Conservation (phyloP, 2,888 invertebrate genomes). For the Dichetophora obliterata region DNA sequence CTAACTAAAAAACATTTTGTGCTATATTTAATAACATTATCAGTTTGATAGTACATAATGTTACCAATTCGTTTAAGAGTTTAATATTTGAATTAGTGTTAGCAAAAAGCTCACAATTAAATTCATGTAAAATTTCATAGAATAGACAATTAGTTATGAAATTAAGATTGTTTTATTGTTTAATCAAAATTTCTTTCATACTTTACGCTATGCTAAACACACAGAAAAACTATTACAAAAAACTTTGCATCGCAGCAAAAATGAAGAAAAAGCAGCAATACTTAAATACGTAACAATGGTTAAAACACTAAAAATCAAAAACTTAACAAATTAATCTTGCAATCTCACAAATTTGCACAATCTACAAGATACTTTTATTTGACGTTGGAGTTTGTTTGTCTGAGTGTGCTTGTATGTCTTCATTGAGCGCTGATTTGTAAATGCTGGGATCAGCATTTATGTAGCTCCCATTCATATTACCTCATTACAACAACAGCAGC, state of each 20-base stretch:
- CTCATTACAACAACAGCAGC: conserved; percentile 7
- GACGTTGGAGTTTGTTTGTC: neutral
- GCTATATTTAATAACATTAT: too few species aligned
- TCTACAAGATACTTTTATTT: neutral
- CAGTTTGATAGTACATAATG: too few species aligned
- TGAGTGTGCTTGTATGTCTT: neutral
- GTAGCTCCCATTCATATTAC: neutral
- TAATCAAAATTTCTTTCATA: too few species aligned
- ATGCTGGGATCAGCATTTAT: conserved; percentile 13
- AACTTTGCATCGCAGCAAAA: neutral
- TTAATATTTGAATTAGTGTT: too few species aligned
- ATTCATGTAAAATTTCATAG: too few species aligned
- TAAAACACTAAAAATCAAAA: neutral
- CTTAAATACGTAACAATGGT: neutral
- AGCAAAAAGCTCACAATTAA: too few species aligned
- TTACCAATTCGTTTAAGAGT: too few species aligned
- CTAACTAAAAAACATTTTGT: too few species aligned
- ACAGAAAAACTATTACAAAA: neutral
- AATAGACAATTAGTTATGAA: too few species aligned
- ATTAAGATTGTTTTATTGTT: too few species aligned
- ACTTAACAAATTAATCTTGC: neutral
- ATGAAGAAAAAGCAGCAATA: neutral
- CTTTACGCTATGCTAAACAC: too few species aligned
- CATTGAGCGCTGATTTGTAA: neutral
- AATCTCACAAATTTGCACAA: conserved; percentile 15